A percentile compares a stretch with the other conserved stretches of the same genome.
phyloP scores from a whole-genome alignment of 92 coral and sea anemone genomes.

The Epizoanthus ramosus region DNA sequence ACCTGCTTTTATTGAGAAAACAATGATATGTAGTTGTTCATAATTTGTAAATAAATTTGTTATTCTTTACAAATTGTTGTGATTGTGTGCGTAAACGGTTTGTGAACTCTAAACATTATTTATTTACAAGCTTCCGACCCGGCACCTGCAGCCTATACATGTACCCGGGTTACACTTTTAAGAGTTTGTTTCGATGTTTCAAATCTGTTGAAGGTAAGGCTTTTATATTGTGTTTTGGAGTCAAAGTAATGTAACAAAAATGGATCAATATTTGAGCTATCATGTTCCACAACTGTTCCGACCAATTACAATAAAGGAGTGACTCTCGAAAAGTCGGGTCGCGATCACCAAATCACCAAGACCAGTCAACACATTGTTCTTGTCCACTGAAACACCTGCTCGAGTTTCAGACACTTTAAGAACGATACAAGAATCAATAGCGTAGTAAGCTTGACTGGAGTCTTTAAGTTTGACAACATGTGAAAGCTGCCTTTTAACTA shows the following conservation, averaged over 20 bases:
- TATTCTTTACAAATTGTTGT: slow-evolving; percentile 5
- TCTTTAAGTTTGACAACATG: no score
- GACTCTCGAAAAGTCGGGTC: background rate
- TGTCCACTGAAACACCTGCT: background rate
- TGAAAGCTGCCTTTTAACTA: no score
- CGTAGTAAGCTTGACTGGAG: no score
- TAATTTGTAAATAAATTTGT: background rate
- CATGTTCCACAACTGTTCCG: background rate
- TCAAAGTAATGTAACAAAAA: background rate
- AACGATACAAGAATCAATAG: background rate
- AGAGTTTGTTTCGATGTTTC: background rate
- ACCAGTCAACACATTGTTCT: background rate
- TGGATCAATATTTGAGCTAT: background rate
- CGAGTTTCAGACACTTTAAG: background rate
- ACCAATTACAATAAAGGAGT: background rate
- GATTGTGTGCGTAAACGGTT: background rate
- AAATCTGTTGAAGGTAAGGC: background rate
- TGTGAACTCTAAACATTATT: background rate
- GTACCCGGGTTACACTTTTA: background rate
- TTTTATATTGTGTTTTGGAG: background rate
- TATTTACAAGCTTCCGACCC: background rate
- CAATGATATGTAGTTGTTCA: slow-evolving; percentile 1
- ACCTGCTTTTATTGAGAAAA: background rate
- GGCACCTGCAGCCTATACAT: slow-evolving; percentile 1
- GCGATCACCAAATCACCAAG: background rate